Percentiles rank a stretch among this genome's conserved stretches.
These are phyloP conservation scores for Drosophila merina DNA, from an alignment of 2,888 invertebrate genomes.

Conservation along the genomic window DNA sequence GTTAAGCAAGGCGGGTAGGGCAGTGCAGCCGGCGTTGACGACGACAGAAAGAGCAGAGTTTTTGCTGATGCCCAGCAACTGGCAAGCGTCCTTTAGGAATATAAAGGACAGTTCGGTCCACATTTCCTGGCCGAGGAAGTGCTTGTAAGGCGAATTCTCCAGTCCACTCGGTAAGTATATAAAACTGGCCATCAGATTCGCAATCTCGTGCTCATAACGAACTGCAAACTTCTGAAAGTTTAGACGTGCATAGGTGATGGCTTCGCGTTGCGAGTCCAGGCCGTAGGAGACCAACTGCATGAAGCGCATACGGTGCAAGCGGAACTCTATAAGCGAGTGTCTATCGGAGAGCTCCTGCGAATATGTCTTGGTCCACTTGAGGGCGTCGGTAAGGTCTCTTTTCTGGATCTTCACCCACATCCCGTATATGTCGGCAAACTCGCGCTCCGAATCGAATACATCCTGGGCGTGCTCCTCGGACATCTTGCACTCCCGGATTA, in stretches of 20 bases:
- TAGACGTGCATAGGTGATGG: conserved; percentile 93
- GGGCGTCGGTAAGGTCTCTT: conserved; percentile 92
- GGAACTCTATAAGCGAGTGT: conserved; percentile 88
- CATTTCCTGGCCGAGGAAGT: conserved; percentile 89
- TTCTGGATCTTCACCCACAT: conserved; percentile 94
- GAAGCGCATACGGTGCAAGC: conserved; percentile 92
- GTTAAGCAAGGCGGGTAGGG: conserved; percentile 96
- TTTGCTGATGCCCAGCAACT: conserved; percentile 93
- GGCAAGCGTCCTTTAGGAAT: conserved; percentile 96
- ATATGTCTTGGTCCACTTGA: conserved; percentile 93
- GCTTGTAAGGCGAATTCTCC: conserved; percentile 90
- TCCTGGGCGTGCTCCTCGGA: conserved; percentile 79
- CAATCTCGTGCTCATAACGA: conserved; percentile 92
- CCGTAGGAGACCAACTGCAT: conserved; percentile 86
- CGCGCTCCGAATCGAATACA: conserved; percentile 86
- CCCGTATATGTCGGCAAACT: conserved; percentile 92
- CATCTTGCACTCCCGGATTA: conserved; percentile 84
- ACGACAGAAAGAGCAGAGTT: conserved; percentile 96
- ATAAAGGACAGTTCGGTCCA: conserved; percentile 93
- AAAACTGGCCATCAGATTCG: conserved; percentile 93
- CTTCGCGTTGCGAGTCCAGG: conserved; percentile 89
- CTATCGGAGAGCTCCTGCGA: conserved; percentile 87
- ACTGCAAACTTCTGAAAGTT: conserved; percentile 92
- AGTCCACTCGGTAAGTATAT: conserved; percentile 92
- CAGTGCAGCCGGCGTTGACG: conserved; percentile 95